These are phyloP conservation scores for Crocuta crocuta DNA, from an alignment of 2,113 vertebrate genomes.

Conservation along the genomic window DNA sequence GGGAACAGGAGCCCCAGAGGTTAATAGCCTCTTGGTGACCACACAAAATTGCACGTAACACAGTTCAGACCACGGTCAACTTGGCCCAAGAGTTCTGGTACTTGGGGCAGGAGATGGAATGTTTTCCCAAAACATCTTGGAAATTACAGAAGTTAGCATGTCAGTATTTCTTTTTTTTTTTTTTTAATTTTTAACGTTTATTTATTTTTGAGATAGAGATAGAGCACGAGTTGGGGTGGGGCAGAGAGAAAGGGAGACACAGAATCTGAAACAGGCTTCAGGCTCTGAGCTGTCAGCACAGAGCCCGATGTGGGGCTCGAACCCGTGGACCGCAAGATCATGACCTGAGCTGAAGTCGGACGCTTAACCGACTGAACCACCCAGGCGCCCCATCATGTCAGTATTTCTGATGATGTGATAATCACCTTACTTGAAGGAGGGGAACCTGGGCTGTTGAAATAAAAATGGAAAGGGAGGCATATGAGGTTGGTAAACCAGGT, in stretches of 20 bases:
- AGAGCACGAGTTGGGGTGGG: no score
- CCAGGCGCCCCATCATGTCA: no score
- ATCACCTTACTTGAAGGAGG: not conserved
- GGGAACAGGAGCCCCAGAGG: not conserved
- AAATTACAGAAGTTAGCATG: not conserved
- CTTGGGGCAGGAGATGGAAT: not conserved
- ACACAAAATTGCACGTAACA: not conserved
- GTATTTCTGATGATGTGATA: not conserved
- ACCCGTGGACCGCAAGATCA: no score
- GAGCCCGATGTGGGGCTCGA: no score
- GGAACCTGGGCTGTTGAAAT: not conserved
- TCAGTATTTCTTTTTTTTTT: no score
- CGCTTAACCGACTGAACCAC: no score
- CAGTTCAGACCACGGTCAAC: not conserved
- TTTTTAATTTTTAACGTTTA: no score
- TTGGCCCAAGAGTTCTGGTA: not conserved
- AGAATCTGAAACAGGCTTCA: no score
- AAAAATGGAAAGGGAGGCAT: not conserved
- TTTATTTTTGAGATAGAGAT: no score
- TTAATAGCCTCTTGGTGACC: not conserved
- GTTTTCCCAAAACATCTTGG: not conserved
- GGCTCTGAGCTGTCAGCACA: no score
- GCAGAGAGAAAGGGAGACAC: no score
- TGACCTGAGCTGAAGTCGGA: no score
- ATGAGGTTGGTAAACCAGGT: not conserved